Evolutionary conservation across 2,113 vertebrate species (phyloP), one percentile per base, ranked within the genome.

Genomic region (Callocephalon fimbriatum): DNA sequence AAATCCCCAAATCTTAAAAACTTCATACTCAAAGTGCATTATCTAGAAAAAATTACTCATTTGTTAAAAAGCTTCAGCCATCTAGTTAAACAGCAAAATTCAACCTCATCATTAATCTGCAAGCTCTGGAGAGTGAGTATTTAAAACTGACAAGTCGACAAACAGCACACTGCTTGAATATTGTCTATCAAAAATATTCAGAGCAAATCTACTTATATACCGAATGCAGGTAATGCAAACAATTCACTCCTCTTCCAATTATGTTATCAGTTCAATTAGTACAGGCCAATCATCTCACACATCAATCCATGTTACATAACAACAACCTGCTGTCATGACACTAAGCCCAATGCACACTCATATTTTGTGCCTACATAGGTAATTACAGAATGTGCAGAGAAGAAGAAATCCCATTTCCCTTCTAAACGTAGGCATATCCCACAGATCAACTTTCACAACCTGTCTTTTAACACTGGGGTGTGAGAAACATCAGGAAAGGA

Each of bases 221-320:
- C 84, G 87, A 91, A 72, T n/a, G 51, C 35, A 90, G 61, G 73
- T 87, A 87, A 91, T 75, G 40, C 54, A 89, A 92, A 71, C 44
- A 93, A 93, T 82, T 72, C 18, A 37, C 2, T 82, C 37, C 59
- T 59, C 8, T 68, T 89, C 35, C 51, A 63, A 63, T 83, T 85
- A 62, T 35, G n/a, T 22, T 63, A 88, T 86, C 74, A 38, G 22
- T 78, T 95, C 79, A 81, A 74, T 86, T 68, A 74, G 40, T 44
- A 84, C 10, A 76, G 50, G 81, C 61, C 73, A 75, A 29, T 81
- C 84, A 29, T 81, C 80, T 89, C 65, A 75, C 35, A 68, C 51
- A 93, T 72, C 72, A 78, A 56, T 91, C 85, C 66, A 59, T 16
- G 14, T 81, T 75, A 62, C 42, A 26, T 58, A 67, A 67, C 68